Percentiles rank a stretch among this genome's conserved stretches.
These are phyloP conservation scores for honey bee (Apis mellifera) DNA, from an alignment of 1,140 invertebrate species.

Conservation along the genomic window DNA sequence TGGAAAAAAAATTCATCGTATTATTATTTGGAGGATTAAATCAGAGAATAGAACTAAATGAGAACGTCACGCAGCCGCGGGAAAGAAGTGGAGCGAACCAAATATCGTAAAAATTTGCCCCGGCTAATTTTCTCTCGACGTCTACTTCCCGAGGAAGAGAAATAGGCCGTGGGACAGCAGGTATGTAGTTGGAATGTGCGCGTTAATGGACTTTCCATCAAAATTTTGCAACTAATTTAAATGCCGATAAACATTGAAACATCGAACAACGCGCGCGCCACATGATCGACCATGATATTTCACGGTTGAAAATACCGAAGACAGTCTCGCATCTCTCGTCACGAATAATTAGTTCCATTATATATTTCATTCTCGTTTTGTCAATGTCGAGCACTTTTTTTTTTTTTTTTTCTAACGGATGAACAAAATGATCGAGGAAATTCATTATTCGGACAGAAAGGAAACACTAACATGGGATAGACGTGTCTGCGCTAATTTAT, in stretches of 20 bases:
- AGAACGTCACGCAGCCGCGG: background rate
- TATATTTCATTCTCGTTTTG: background rate
- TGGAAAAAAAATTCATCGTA: background rate
- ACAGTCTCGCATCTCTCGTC: background rate
- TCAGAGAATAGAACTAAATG: background rate
- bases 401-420: too few species aligned
- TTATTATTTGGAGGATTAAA: constrained; percentile 1
- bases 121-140: constrained; percentile 12
- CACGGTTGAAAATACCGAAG: background rate
- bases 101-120: constrained; percentile 31
- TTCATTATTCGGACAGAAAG: background rate
- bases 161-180: constrained; percentile 43
- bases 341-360: constrained; percentile 2
- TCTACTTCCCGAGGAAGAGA: background rate
- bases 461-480: background rate
- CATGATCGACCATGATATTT: background rate
- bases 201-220: constrained; percentile 68
- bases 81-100: background rate
- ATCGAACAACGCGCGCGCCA: background rate
- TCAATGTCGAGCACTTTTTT: background rate
- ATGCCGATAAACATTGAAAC: constrained; percentile 54
- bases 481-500: background rate
- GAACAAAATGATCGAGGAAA: background rate
- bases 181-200: constrained; percentile 35
- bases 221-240: constrained; percentile 68